Conservation (phyloP, 2,113 vertebrate genomes). For the Podarcis raffonei region DNA sequence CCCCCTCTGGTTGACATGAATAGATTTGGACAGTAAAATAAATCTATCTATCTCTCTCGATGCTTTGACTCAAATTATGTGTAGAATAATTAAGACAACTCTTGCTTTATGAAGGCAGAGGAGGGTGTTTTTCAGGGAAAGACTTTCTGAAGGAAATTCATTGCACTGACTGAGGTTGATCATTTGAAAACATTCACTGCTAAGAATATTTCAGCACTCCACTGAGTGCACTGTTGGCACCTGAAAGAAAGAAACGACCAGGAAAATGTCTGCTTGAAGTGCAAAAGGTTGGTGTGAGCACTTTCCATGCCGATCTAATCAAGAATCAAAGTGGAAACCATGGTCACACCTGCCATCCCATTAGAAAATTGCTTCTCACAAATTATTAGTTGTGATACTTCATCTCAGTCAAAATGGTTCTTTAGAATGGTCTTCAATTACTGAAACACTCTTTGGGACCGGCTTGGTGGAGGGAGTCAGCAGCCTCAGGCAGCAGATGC, state of each 20-base stretch:
- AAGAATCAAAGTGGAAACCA: slow-evolving; percentile 42
- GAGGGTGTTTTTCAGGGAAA: not conserved
- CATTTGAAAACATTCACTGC: not conserved
- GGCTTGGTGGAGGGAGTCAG: not conserved
- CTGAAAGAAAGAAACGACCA: not conserved
- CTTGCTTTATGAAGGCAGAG: not conserved
- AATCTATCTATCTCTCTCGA: no score
- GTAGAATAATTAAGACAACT: not conserved
- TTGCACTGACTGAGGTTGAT: not conserved
- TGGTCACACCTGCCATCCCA: not conserved
- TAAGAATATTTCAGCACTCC: not conserved
- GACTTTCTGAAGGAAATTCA: not conserved
- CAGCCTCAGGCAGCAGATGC: not conserved
- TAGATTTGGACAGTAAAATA: not conserved
- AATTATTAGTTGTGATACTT: slow-evolving; percentile 38
- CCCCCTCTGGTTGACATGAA: no score
- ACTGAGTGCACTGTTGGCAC: not conserved
- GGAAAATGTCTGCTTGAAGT: slow-evolving; percentile 35
- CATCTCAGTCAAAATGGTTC: slow-evolving; percentile 41
- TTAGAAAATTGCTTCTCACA: slow-evolving; percentile 37
- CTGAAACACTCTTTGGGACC: slow-evolving; percentile 17
- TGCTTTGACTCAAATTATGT: not conserved
- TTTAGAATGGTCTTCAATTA: slow-evolving; percentile 30
- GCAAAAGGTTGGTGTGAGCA: slow-evolving; percentile 37
- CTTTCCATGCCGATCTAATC: slow-evolving; percentile 23